Conservation (phyloP, 2,888 invertebrate species). For the Parthenolecanium corni region DNA sequence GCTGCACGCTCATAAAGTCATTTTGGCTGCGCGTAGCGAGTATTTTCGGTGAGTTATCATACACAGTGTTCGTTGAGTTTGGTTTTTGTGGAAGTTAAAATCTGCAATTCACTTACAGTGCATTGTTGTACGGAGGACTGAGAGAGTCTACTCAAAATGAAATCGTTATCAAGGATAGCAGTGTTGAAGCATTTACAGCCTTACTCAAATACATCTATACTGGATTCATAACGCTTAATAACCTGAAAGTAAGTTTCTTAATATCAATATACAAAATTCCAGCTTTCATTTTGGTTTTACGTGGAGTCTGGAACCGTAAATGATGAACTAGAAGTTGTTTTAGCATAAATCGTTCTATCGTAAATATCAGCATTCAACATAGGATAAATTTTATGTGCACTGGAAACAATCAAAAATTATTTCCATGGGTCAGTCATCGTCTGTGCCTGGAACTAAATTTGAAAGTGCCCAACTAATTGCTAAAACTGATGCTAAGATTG, state of each 20-base stretch:
- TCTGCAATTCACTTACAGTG: conserved; percentile 35
- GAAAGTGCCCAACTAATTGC: too few relatives aligned
- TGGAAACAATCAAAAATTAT: too few relatives aligned
- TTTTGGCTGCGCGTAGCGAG: conserved; percentile 88
- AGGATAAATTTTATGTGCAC: too few relatives aligned
- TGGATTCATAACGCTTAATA: conserved; percentile 53
- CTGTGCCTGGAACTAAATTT: too few relatives aligned
- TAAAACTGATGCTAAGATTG: too few relatives aligned
- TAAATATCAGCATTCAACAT: too few relatives aligned
- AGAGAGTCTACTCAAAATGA: conserved; percentile 58
- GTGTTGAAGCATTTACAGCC: conserved; percentile 73
- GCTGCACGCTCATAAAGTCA: conserved; percentile 64
- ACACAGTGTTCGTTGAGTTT: not conserved
- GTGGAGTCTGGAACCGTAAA: not conserved
- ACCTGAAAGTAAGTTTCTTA: conserved; percentile 48
- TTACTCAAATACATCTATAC: conserved; percentile 91
- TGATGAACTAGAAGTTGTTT: too few relatives aligned
- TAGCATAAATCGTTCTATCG: too few relatives aligned
- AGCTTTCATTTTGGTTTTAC: not conserved
- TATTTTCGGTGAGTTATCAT: conserved; percentile 70
- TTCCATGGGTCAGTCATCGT: too few relatives aligned
- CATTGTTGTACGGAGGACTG: conserved; percentile 51
- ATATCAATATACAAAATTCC: not conserved
- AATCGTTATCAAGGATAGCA: conserved; percentile 73
- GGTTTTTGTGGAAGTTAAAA: not conserved